Base-by-base conservation (phyloP, 1,140 invertebrate species). In the Cylas formicarius region DNA sequence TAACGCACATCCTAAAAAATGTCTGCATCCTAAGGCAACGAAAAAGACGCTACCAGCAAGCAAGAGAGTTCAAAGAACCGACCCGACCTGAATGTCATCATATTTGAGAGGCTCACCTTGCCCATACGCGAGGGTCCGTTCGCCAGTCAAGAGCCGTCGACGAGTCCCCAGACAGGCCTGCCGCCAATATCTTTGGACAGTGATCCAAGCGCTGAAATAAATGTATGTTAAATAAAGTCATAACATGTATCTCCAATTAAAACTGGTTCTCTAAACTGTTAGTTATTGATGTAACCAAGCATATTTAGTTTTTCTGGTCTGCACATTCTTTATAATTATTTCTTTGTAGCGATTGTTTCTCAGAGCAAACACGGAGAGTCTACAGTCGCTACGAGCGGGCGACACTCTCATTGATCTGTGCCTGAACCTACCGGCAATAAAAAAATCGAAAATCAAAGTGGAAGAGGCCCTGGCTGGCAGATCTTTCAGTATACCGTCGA, bases 381-480 rank as follows among this genome's bases (percentile, higher is more conserved):
- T 73, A 19, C 69, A 73, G 58, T 52, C 62, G 50, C 69, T 90
- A 44, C 74, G 81, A 52, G 87, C 84, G n/a, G 83, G 84, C 5
- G 79, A 86, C 50, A 78, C 80, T 11, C 64, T 91, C n/a, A 67
- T 90, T 19, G 80, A 86, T 49, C 76, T 88, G 50, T 90, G 88
- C 61, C 69, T 80, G 0, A 78, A 76, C 52, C 69, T 90, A 49
- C 79, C 83, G 0, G 81, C 83, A 52, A 72, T 93, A 14, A 79
- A 79, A 36, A 74, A 81, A 29, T 90, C 87, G 56, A 76, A 82
- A 29, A 68, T 74, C 36, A 77, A 81, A 55, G 81, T 80, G 63
- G 79, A 75, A 66, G 81, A 81, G 50, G 81, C 76, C 48, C 69
- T 76, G 52, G 76, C 69, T 56, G 80, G 77, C 56, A 84, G 75